phyloP scores from a whole-genome alignment of 92 coral and sea anemone species.

The Meandrina meandrites region DNA sequence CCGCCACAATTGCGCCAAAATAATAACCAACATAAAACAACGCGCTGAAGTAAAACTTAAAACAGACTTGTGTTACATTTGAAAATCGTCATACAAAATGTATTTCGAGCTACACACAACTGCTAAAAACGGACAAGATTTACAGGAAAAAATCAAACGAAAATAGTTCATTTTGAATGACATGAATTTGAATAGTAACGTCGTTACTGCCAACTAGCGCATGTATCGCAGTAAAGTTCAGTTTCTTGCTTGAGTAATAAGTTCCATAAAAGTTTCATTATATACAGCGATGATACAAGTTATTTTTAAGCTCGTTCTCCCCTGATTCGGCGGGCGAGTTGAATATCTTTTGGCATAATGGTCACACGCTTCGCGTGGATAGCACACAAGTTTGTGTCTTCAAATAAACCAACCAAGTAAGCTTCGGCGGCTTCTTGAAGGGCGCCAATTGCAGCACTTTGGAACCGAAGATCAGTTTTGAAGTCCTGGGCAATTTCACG shows the following conservation, averaged over 20 bases:
- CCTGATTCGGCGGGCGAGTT: constrained; percentile 98
- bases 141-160: background rate
- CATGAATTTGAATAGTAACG: constrained; percentile 17
- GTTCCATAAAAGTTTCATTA: constrained; percentile 31
- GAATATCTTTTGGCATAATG: constrained; percentile 99
- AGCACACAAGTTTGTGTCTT: constrained; percentile 99
- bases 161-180: constrained; percentile 3
- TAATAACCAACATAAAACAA: constrained; percentile 1
- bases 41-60: constrained; percentile 7
- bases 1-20: constrained; percentile 18
- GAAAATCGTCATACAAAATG: background rate
- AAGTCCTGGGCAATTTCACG: constrained; percentile 99
- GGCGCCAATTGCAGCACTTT: constrained; percentile 99
- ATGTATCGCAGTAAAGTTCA: constrained; percentile 29
- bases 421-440: constrained; percentile 99
- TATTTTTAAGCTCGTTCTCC: constrained; percentile 83
- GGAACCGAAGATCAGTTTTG: constrained; percentile 99
- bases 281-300: constrained; percentile 16
- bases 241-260: constrained; percentile 17
- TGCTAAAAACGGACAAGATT: background rate
- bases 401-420: constrained; percentile 96
- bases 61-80: constrained; percentile 7
- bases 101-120: background rate
- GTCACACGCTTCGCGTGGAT: constrained; percentile 99
- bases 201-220: constrained; percentile 15